Evolutionary conservation across 2,888 invertebrate species (phyloP), one percentile per base, ranked within the genome.

Genomic region (Hypomecis atomaria): DNA sequence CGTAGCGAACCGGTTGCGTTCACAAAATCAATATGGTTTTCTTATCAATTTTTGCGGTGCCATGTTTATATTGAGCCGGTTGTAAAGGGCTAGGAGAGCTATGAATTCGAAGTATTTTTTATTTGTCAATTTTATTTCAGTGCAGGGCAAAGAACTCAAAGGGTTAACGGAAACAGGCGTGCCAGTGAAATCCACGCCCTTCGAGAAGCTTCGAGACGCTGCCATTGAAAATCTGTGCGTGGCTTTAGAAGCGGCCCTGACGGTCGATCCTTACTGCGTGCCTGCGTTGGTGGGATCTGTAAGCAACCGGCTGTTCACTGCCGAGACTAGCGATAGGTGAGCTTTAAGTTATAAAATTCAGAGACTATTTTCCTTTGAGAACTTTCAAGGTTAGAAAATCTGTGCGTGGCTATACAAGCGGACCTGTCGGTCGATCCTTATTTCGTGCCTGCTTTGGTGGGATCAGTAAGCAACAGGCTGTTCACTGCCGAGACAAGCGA

Each of bases 191-290:
- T 92, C 91, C 10, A 92, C 95, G 0, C 97, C 97, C 0, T 98
- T 99, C 88, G 98, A 99, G 88, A 97, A 97, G 65, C 93, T 99
- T 48, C 94, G 99, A 53, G 98, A 99, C 86, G 97, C 98, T 0
- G 99, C 99, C 4, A 99, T 99, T 73, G 98, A 98, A 81, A 99
- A 99, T 85, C 91, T 99, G 6, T 99, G 99, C 87, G 96, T 97
- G 79, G 98, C 99, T 2, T 83, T 99, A 47, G 96, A 98, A 81
- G 97, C 99, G 0, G 98, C 98, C 0, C 94, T 99, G 69, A 94
- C 95, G 0, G 95, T 97, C 38, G 99, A 99, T 86, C 96, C 96
- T 6, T 97, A 97, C 83, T 99, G 98, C 86, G 98, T 99, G 0
- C 97, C 98, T 13, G 99, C 99, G 0, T 94, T 99, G 54, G 96